Conservation (phyloP, 2,888 invertebrate species). For the Morpho helenor region DNA sequence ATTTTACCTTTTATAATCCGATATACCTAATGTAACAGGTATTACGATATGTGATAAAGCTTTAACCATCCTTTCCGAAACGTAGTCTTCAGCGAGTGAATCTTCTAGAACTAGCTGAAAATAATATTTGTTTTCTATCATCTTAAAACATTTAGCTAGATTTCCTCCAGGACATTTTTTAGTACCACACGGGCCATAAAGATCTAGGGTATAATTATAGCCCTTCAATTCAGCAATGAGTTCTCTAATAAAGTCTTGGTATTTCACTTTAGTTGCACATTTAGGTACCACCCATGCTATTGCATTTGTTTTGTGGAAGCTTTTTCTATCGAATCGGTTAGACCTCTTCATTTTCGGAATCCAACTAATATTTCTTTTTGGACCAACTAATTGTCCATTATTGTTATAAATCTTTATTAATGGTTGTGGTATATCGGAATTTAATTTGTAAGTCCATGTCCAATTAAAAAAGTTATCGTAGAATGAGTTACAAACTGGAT, state of each 20-base stretch:
- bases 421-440: conserved; percentile 58
- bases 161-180: conserved; percentile 44
- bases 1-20: conserved; percentile 51
- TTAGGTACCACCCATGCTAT: conserved; percentile 54
- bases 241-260: conserved; percentile 45
- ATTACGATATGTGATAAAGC: conserved; percentile 48
- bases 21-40: conserved; percentile 52
- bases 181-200: conserved; percentile 52
- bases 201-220: conserved; percentile 54
- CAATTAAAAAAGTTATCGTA: conserved; percentile 64
- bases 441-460: conserved; percentile 67
- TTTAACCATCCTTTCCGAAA: conserved; percentile 50
- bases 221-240: conserved; percentile 45
- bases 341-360: conserved; percentile 39
- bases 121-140: conserved; percentile 53
- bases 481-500: conserved; percentile 47
- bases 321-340: conserved; percentile 30
- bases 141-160: conserved; percentile 44
- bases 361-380: conserved; percentile 45
- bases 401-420: conserved; percentile 46
- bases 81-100: conserved; percentile 48
- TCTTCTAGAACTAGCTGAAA: conserved; percentile 62
- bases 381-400: conserved; percentile 47
- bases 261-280: conserved; percentile 48
- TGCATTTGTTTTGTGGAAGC: conserved; percentile 46